Conservation (phyloP, 2,888 invertebrate species). For the Lapara coniferarum region DNA sequence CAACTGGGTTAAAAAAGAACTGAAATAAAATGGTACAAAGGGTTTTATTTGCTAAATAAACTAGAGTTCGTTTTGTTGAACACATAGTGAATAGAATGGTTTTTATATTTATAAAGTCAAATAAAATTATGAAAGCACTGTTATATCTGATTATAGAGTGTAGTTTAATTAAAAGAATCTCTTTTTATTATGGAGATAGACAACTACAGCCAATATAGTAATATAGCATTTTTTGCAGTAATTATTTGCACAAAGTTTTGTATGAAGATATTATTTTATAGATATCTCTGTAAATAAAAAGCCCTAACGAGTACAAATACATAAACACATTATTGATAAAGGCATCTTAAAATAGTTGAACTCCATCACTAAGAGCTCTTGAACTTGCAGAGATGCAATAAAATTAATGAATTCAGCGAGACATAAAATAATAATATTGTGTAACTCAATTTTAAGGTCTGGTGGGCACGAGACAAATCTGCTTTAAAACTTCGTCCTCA, state of each 20-base stretch:
- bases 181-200: too few relatives aligned
- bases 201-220: too few relatives aligned
- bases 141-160: too few relatives aligned
- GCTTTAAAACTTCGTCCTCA: slow-evolving; percentile 34
- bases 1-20: background rate
- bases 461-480: slow-evolving; percentile 30
- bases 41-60: background rate
- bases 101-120: too few relatives aligned
- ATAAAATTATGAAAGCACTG: too few relatives aligned
- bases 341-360: background rate
- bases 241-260: too few relatives aligned
- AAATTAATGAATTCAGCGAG: slow-evolving; percentile 36
- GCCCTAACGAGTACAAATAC: background rate
- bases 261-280: too few relatives aligned
- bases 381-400: slow-evolving; percentile 31
- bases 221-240: too few relatives aligned
- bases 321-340: background rate
- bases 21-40: background rate
- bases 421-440: slow-evolving; percentile 39
- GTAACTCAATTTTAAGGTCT: slow-evolving; percentile 41
- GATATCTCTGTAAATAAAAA: too few relatives aligned
- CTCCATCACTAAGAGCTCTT: background rate
- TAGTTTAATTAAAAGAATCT: too few relatives aligned
- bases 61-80: too few relatives aligned
- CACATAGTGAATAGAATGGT: too few relatives aligned